Percentiles rank a stretch among this genome's conserved stretches.
phyloP scores from a whole-genome alignment of 2,113 vertebrate genomes.

The Natator depressus region DNA sequence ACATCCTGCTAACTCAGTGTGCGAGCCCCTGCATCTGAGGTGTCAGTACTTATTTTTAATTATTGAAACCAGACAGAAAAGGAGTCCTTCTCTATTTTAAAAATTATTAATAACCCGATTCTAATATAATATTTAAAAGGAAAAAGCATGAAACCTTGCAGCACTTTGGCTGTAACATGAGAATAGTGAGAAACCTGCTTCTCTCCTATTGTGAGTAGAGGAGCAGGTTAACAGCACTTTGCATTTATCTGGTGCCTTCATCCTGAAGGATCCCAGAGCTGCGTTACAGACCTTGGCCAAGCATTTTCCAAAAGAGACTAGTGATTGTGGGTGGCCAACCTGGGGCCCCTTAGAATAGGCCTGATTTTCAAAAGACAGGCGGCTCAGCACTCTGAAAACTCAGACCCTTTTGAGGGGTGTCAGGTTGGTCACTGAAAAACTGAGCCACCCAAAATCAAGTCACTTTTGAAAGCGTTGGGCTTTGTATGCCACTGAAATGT shows the following conservation, averaged over 20 bases:
- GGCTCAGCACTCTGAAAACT: neutral
- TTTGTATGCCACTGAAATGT: neutral
- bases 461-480: neutral
- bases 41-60: conserved; percentile 31
- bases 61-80: neutral
- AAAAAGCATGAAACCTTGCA: neutral
- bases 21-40: neutral
- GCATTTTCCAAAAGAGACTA: neutral
- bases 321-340: neutral
- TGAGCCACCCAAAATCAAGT: neutral
- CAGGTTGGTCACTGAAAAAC: neutral
- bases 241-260: neutral
- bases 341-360: neutral
- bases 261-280: neutral
- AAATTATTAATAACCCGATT: conserved; percentile 64
- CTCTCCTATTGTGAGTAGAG: neutral
- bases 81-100: conserved; percentile 46
- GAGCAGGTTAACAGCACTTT: neutral
- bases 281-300: neutral
- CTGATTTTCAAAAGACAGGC: neutral
- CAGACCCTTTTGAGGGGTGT: neutral
- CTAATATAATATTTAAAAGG: neutral
- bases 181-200: neutral
- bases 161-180: neutral
- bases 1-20: neutral